Conservation (phyloP, 2,888 invertebrate species). For the Drosophila kanekoi region DNA sequence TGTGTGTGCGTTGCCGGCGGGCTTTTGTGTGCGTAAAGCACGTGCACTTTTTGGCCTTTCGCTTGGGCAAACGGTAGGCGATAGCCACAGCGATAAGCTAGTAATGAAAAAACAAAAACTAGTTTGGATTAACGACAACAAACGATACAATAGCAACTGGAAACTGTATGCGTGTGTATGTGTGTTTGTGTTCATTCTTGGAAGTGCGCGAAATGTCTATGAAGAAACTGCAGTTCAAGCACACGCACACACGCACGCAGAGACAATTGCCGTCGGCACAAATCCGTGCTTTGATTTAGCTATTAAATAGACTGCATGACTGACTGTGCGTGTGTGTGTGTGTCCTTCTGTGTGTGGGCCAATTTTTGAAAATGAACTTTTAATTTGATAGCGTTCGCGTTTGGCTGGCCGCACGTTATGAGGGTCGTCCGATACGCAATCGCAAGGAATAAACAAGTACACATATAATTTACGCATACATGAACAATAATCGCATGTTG, state of each 20-base stretch:
- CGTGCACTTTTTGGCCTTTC: constrained; percentile 59
- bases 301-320: constrained; percentile 17
- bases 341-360: constrained; percentile 43
- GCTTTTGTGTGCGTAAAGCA: constrained; percentile 58
- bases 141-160: constrained; percentile 7
- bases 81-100: constrained; percentile 33
- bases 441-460: constrained; percentile 18
- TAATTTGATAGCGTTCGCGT: constrained; percentile 59
- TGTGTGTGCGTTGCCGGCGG: constrained; percentile 8
- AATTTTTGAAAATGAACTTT: constrained; percentile 65
- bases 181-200: constrained; percentile 24
- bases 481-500: constrained; percentile 8
- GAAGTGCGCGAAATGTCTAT: constrained; percentile 24
- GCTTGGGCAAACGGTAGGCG: constrained; percentile 44
- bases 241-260: constrained; percentile 5
- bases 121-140: constrained; percentile 48
- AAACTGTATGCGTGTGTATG: neutral
- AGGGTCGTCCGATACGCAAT: constrained; percentile 49
- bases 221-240: constrained; percentile 33
- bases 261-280: constrained; percentile 12
- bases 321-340: constrained; percentile 13
- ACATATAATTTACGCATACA: neutral
- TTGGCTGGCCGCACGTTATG: constrained; percentile 26
- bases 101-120: constrained; percentile 32
- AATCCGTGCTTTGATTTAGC: constrained; percentile 52